phyloP scores from a whole-genome alignment of 2,797 vertebrate genomes.

The Enteromius mattozi region DNA sequence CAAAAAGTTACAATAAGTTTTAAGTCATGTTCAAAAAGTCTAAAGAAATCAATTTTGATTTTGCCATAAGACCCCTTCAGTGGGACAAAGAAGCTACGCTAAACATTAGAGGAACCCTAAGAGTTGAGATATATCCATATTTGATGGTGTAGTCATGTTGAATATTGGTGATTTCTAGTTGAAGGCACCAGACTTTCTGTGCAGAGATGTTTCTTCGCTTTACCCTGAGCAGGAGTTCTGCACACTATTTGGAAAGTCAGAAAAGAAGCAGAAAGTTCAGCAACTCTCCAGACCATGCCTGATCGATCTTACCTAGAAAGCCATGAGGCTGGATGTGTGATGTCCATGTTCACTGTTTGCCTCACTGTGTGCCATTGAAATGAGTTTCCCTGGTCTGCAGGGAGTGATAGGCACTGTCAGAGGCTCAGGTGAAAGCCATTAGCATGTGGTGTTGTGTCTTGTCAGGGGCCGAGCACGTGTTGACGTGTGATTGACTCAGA shows the following conservation, averaged over 20 bases:
- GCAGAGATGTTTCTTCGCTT: conserved; percentile 17
- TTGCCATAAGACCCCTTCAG: not conserved
- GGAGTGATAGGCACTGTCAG: conserved; percentile 47
- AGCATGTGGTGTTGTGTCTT: conserved; percentile 56
- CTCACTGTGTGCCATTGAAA: conserved; percentile 45
- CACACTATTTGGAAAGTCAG: conserved; percentile 33
- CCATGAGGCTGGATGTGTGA: conserved; percentile 37
- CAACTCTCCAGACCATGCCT: conserved; percentile 26
- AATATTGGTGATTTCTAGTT: conserved; percentile 68
- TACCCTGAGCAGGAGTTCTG: conserved; percentile 33
- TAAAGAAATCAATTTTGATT: not conserved
- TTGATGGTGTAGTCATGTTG: conserved; percentile 67
- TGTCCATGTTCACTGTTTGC: conserved; percentile 43
- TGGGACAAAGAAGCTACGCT: not conserved
- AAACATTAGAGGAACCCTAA: not conserved
- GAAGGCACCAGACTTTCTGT: conserved; percentile 38
- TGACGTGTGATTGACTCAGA: conserved; percentile 57
- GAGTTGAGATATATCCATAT: conserved; percentile 68
- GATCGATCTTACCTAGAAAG: conserved; percentile 33
- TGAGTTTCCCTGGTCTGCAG: conserved; percentile 40
- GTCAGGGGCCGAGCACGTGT: conserved; percentile 34
- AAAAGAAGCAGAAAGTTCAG: conserved; percentile 46
- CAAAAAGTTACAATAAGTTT: not conserved
- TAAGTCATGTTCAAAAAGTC: not conserved
- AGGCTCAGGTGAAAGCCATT: conserved; percentile 56